Evolutionary conservation across 2,888 invertebrate genomes (phyloP).

Genomic region (Phengaris alcon): DNA sequence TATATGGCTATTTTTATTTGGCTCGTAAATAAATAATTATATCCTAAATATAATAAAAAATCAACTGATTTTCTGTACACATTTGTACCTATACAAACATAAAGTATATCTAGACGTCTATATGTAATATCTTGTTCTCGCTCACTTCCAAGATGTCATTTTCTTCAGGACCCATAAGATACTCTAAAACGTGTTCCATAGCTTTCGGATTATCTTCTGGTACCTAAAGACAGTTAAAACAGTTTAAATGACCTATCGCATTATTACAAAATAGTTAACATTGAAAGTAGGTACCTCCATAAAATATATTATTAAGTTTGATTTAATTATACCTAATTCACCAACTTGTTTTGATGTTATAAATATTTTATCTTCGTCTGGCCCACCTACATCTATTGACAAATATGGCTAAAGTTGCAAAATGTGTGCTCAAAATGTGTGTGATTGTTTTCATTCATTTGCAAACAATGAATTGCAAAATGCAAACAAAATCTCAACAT

Average conservation of each 20-base stretch:
- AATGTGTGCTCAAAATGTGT: background rate
- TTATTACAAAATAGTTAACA: background rate
- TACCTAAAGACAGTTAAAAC: conserved; percentile 47
- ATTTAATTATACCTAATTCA: background rate
- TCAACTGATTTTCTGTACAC: no score
- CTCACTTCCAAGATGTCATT: background rate
- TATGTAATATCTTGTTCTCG: background rate
- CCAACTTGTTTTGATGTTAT: background rate
- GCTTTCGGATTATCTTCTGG: conserved; percentile 71
- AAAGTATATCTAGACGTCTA: background rate
- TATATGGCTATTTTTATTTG: no score
- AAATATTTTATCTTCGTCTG: background rate
- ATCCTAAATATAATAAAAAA: no score
- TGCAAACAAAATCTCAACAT: background rate
- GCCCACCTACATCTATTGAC: background rate
- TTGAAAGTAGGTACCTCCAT: background rate
- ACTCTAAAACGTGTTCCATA: conserved; percentile 65
- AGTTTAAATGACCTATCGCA: background rate
- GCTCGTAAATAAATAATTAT: no score
- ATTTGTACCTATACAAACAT: no score
- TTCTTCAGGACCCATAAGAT: conserved; percentile 44
- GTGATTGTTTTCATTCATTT: background rate
- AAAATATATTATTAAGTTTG: background rate
- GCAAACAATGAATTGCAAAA: background rate
- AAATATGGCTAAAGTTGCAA: background rate